phyloP scores from a whole-genome alignment of 1,140 invertebrate genomes.

The Eubasilissa regina region DNA sequence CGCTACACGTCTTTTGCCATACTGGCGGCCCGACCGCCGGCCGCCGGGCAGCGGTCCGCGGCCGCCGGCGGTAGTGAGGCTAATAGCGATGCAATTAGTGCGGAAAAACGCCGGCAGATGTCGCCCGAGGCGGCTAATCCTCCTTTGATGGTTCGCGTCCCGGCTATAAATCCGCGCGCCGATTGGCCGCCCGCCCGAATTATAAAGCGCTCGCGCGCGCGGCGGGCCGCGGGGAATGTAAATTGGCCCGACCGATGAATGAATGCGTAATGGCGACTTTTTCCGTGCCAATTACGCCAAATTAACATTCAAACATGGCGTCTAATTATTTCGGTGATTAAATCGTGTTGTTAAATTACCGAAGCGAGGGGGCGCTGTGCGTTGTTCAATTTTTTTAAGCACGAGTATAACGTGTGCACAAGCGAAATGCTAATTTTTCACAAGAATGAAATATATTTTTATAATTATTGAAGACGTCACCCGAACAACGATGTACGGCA shows the following conservation, averaged over 20 bases:
- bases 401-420: too few relatives aligned
- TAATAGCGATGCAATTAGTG: slow-evolving; percentile 58
- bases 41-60: too few relatives aligned
- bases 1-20: too few relatives aligned
- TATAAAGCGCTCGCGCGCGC: slow-evolving; percentile 36
- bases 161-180: slow-evolving; percentile 55
- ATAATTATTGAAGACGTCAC: too few relatives aligned
- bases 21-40: too few relatives aligned
- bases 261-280: not conserved
- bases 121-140: slow-evolving; percentile 52
- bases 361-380: too few relatives aligned
- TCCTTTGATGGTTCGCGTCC: slow-evolving; percentile 58
- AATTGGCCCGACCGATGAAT: slow-evolving; percentile 2
- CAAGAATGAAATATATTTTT: too few relatives aligned
- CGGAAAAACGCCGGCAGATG: slow-evolving; percentile 58
- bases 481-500: too few relatives aligned
- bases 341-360: too few relatives aligned
- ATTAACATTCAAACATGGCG: slow-evolving; percentile 13
- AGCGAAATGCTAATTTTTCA: too few relatives aligned
- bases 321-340: too few relatives aligned
- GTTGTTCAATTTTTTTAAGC: too few relatives aligned
- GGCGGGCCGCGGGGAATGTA: slow-evolving; percentile 10
- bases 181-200: slow-evolving; percentile 54
- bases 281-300: not conserved
- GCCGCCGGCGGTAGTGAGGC: not conserved